Percentiles rank a stretch among this genome's conserved stretches.
Evolutionary conservation across 2,797 vertebrate genomes (phyloP).

Genomic region (Micropoecilia bifurca): DNA sequence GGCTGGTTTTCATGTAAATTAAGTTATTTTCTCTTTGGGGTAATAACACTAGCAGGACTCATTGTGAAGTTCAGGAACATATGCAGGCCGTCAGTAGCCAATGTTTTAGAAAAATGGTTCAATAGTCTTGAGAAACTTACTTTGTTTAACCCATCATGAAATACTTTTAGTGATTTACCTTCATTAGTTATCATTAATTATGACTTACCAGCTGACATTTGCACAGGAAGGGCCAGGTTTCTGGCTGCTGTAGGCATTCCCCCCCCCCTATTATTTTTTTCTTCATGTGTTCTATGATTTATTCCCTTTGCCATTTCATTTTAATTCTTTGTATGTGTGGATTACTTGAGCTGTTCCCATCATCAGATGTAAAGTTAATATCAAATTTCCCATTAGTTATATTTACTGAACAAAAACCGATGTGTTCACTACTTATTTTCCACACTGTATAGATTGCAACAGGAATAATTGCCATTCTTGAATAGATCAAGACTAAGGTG

Average conservation of each 20-base stretch:
- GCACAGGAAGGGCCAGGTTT: not conserved
- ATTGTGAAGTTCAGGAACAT: not conserved
- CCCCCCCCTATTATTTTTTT: accelerated
- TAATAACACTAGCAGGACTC: not conserved
- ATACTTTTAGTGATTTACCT: not conserved
- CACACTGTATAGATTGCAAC: not conserved
- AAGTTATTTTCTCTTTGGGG: not conserved
- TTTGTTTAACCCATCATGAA: not conserved
- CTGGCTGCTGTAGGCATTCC: not conserved
- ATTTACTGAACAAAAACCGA: not conserved
- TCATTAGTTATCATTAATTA: not conserved
- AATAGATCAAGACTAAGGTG: not conserved
- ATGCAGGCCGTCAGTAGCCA: not conserved
- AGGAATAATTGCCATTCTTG: not conserved
- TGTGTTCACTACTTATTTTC: not conserved
- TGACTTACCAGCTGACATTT: not conserved
- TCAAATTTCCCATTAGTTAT: not conserved
- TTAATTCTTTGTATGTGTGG: not conserved
- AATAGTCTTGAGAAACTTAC: not conserved
- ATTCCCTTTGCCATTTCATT: not conserved
- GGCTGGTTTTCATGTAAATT: not conserved
- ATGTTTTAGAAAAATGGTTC: not conserved
- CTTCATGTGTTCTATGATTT: not conserved
- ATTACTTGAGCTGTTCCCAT: not conserved
- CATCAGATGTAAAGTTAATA: not conserved